Base-by-base conservation (phyloP, 2,113 vertebrate species). In the Hippoglossus stenolepis region DNA sequence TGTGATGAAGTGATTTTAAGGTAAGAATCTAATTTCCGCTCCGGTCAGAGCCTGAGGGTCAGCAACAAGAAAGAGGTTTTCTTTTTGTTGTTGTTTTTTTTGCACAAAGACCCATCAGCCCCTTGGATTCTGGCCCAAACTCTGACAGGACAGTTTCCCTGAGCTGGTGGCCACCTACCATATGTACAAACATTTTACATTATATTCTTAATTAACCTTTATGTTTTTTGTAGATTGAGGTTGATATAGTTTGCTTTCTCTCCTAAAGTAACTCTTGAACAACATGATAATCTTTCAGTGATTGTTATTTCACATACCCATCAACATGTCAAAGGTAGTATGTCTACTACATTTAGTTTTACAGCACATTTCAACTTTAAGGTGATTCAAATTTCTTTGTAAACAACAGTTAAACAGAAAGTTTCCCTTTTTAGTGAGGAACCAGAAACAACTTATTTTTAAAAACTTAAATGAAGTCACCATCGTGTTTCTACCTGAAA, bases 121-220 rank as follows among this genome's bases (percentile, higher is more conserved):
- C 38, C 54, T 11, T 69, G 63, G 70, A 72, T 47, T 59, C 40
- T 40, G 63, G 61, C 66, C 63, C 77, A 38, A 76, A 71, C 28
- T 45, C 35, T 67, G 38, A 63, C 14, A 63, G 24, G 3, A 47
- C 51, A 7, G 8, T 64, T 15, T 61, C 54, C 51, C 38, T 73
- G 11, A 59, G 43, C 23, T 72, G 38, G n/a, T 31, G 64, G 20
- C 23, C 23, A 40, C 20, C 15, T 23, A 67, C 18, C 8, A 17
- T 38, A 23, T 54, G 56, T 17, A 31, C 15, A 26, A 9, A 31
- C 35, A 2, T 11, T 63, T 2, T 13, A 54, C 23, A 58, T 66
- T 9, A 43, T 51, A n/a, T 53, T 66, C 21, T 51, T 31, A 53
- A 40, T 40, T 40, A 40, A 13, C 7, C 3, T 18, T 17, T 6